Evolutionary conservation across 2,888 invertebrate species (phyloP), one percentile per base, ranked within the genome.

Genomic region (Metalampra italica): DNA sequence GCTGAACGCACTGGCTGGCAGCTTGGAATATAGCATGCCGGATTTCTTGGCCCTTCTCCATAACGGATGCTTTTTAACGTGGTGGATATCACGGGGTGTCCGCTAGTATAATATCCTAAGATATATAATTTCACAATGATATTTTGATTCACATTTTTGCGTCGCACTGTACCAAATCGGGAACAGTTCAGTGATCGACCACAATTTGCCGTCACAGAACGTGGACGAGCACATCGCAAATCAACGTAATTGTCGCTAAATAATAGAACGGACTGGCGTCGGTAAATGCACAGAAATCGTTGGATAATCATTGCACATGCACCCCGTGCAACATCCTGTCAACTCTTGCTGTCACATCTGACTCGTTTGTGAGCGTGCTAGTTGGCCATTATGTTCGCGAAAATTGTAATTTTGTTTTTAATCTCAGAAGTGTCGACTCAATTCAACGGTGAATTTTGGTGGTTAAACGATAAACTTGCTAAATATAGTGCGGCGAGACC

Each of bases 391-490:
- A 84, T 84, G 83, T 52, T 67, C 34, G 52, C 52, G 34, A 59
- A 57, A 52, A 37, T 64, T 43, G 46, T 76, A 12, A 53, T 78
- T 39, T 62, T 54, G 9, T 46, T 78, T 46, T 49, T 73, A 46
- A 40, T 70, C 15, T 51, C 68, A 4, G 72, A 71, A 62, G 67
- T 64, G 38, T 52, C 59, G 7, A 60, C 77, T 37, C 88, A 89
- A 68, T 49, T 83, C 15, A 75, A 80, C 46, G 87, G 87, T 34
- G 78, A 82, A 56, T 88, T 88, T 61, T 84, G 86, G 88, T 86
- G 87, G 87, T 53, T 86, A 12, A 75, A 83, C 50, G 64, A 78
- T 32, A 77, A 83, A 55, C 53, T 85, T 29, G 60, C 40, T 29
- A 50, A 44, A 41, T 44, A 44, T 30, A 75, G 11, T 7, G 57